phyloP scores from a whole-genome alignment of 2,113 vertebrate species.

The Ameiurus melas region DNA sequence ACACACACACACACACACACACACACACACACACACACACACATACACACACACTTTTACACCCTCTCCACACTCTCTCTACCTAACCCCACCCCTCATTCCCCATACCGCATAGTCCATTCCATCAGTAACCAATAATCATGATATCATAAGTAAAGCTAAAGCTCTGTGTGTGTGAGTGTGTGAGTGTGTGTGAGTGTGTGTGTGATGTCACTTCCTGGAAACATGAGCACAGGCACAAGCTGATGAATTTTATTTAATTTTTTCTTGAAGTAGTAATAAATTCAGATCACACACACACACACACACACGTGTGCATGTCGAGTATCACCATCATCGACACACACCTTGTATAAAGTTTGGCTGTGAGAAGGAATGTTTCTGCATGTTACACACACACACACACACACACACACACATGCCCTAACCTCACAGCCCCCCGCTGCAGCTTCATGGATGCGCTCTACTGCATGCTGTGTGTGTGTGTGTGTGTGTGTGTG shows the following conservation, averaged over 20 bases:
- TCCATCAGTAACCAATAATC: not conserved
- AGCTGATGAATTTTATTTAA: not conserved
- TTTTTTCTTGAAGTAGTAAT: not conserved
- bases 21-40: not conserved
- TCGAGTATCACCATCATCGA: not conserved
- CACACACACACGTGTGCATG: not conserved
- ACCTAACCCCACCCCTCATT: not conserved
- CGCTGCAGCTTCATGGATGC: constrained; percentile 26
- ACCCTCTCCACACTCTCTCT: constrained; percentile 34
- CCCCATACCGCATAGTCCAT: not conserved
- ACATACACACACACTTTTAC: constrained; percentile 12
- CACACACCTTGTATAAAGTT: not conserved
- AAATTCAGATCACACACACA: not conserved
- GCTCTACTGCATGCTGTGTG: constrained; percentile 44
- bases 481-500: constrained; percentile 58
- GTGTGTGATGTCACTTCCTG: not conserved
- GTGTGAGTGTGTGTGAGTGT: no score
- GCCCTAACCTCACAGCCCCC: constrained; percentile 20
- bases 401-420: not conserved
- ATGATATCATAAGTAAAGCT: not conserved
- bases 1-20: constrained; percentile 44
- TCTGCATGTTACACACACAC: not conserved
- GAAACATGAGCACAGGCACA: not conserved
- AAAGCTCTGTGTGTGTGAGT: not conserved
- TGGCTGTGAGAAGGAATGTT: not conserved